phyloP scores from a whole-genome alignment of 1,140 invertebrate genomes.

The Ooceraea biroi region DNA sequence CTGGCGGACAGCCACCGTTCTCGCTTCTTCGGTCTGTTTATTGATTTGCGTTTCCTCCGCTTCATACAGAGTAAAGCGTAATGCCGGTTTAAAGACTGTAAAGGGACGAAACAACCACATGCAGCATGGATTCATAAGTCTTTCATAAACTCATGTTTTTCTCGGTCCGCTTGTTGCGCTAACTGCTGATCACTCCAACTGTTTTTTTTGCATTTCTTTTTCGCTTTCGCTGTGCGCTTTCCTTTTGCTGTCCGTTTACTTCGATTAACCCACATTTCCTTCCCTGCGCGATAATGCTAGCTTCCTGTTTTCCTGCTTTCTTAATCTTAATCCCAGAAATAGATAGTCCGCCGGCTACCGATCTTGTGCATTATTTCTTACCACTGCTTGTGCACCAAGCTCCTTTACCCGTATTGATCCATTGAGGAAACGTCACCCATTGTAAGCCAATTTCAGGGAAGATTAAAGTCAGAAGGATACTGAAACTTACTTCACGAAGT shows the following conservation, averaged over 20 bases:
- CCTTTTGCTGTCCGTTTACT: background rate
- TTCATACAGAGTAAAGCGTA: background rate
- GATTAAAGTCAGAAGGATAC: constrained; percentile 54
- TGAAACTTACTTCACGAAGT: constrained; percentile 53
- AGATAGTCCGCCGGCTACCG: background rate
- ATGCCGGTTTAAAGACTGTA: constrained; percentile 1
- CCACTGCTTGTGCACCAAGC: background rate
- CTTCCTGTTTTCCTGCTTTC: background rate
- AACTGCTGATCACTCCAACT: background rate
- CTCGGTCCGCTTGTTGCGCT: background rate
- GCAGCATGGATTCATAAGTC: background rate
- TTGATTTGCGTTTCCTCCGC: constrained; percentile 15
- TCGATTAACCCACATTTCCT: constrained; percentile 6
- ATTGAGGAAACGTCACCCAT: constrained; percentile 14
- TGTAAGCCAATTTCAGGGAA: constrained; percentile 41
- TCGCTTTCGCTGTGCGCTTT: background rate
- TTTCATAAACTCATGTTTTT: background rate
- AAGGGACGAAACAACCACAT: background rate
- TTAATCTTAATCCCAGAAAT: background rate
- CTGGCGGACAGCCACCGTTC: background rate
- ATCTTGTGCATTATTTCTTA: constrained; percentile 34
- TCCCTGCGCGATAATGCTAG: background rate
- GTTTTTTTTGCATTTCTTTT: background rate
- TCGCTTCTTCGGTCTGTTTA: constrained; percentile 27
- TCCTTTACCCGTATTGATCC: constrained; percentile 38